A percentile compares a stretch with the other conserved stretches of the same genome.
phyloP scores from a whole-genome alignment of 2,113 vertebrate species.

The Hydropotes inermis region DNA sequence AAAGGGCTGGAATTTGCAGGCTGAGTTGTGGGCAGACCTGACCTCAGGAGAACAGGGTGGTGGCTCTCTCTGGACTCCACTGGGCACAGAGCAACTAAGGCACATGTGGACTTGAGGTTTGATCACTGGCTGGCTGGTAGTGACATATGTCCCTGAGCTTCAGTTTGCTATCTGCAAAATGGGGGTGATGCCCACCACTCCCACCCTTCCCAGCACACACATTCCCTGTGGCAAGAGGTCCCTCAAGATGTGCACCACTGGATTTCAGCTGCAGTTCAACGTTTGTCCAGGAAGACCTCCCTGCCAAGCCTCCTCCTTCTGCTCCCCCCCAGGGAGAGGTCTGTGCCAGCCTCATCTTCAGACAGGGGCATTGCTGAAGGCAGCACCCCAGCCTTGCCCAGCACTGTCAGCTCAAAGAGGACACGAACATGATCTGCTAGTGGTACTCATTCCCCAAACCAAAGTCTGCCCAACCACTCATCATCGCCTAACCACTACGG shows the following conservation, averaged over 20 bases:
- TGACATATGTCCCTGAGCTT: neutral
- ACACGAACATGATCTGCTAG: neutral
- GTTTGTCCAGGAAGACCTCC: neutral
- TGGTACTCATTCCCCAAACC: neutral
- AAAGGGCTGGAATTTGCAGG: neutral
- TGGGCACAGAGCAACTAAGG: neutral
- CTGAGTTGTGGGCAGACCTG: neutral
- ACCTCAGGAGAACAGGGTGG: neutral
- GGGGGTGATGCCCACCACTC: neutral
- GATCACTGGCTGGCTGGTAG: neutral
- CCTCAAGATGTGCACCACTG: neutral
- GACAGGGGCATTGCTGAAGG: neutral
- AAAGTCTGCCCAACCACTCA: neutral
- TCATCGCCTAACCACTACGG: neutral
- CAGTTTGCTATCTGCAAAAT: neutral
- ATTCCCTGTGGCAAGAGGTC: neutral
- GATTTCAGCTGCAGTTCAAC: neutral
- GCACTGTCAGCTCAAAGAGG: neutral
- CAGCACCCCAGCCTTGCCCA: neutral
- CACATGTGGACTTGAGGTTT: too few relatives aligned
- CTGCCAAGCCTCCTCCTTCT: neutral
- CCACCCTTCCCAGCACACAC: neutral
- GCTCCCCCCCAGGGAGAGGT: neutral
- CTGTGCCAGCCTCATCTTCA: neutral
- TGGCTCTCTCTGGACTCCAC: neutral